Evolutionary conservation across 2,888 invertebrate species (phyloP).

Genomic region (Teleiodes luculella): DNA sequence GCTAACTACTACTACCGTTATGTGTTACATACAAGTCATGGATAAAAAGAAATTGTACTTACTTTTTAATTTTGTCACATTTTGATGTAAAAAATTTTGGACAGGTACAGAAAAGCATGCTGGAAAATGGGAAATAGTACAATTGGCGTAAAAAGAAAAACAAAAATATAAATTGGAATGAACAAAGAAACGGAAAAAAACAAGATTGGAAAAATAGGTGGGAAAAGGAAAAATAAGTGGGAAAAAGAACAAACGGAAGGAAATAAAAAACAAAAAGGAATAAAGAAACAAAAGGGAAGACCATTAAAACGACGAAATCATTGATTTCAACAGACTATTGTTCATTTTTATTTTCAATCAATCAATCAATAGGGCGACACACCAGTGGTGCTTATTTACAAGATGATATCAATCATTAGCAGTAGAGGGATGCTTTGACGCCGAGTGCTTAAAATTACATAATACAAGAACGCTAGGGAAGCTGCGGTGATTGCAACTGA

Average conservation of each 20-base stretch:
- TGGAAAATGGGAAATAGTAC: too few species aligned
- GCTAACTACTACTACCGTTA: too few species aligned
- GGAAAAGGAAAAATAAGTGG: too few species aligned
- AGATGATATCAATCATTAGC: slow-evolving; percentile 44
- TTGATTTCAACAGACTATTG: slow-evolving; percentile 69
- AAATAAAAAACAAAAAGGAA: background rate
- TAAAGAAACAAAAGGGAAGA: background rate
- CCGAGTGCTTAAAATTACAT: slow-evolving; percentile 49
- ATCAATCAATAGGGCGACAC: slow-evolving; percentile 65
- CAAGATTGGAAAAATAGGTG: background rate
- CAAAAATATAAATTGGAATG: too few species aligned
- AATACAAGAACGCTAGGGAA: slow-evolving; percentile 45
- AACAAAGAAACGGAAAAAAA: background rate
- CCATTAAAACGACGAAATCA: slow-evolving; percentile 52
- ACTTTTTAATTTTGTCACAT: too few species aligned
- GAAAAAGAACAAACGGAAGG: background rate
- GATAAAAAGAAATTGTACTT: too few species aligned
- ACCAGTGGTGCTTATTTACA: slow-evolving; percentile 75
- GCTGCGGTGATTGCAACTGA: slow-evolving; percentile 30
- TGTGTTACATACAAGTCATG: too few species aligned
- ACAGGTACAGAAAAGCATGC: too few species aligned
- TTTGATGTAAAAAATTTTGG: too few species aligned
- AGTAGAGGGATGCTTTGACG: slow-evolving; percentile 41
- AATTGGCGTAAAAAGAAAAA: too few species aligned
- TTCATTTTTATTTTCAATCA: slow-evolving; percentile 72